Evolutionary conservation across 2,113 vertebrate species (phyloP).

Genomic region (Rafetus swinhoei): DNA sequence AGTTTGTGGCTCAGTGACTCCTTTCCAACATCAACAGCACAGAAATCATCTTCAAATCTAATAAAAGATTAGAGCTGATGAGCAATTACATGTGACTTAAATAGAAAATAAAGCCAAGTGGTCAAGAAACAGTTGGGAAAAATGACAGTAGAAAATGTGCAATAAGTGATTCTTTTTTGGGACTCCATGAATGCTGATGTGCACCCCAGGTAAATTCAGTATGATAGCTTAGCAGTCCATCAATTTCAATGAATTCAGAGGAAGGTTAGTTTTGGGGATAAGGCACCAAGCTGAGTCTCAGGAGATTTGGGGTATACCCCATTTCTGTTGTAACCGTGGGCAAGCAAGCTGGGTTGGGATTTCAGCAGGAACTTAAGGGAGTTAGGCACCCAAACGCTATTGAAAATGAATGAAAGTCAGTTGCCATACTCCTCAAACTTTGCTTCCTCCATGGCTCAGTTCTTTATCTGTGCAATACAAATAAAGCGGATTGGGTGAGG

Average conservation of each 20-base stretch:
- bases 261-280: not conserved
- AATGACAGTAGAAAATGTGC: not conserved
- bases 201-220: constrained; percentile 1
- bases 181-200: constrained; percentile 11
- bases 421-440: rapidly evolving
- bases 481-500: not conserved
- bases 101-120: constrained; percentile 19
- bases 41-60: not conserved
- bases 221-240: not conserved
- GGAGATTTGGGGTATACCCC: not conserved
- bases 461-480: rapidly evolving
- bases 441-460: not conserved
- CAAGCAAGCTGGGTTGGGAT: not conserved
- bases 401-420: not conserved
- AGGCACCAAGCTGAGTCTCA: not conserved
- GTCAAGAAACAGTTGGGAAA: not conserved
- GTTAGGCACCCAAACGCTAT: too few relatives aligned
- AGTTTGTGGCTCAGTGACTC: not conserved
- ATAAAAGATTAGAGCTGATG: not conserved
- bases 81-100: not conserved
- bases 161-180: not conserved
- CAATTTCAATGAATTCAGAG: not conserved
- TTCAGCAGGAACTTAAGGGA: not conserved
- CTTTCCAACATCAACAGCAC: not conserved
- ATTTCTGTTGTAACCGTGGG: not conserved